phyloP scores from a whole-genome alignment of 2,888 invertebrate genomes.

The Drosophila ezoana region DNA sequence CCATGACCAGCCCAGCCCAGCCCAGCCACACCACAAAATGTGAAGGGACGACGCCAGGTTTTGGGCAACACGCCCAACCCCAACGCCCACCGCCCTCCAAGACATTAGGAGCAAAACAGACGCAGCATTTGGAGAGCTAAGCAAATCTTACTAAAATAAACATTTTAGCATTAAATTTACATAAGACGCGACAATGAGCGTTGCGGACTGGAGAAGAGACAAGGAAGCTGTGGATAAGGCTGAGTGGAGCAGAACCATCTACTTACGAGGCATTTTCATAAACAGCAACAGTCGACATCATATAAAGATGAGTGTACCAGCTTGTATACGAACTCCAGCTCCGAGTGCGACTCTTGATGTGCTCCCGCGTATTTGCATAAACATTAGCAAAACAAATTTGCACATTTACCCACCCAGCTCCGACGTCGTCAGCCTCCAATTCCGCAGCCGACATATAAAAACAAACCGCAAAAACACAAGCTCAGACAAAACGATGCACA shows the following conservation, averaged over 20 bases:
- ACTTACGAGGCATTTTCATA: slow-evolving; percentile 74
- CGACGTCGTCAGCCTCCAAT: slow-evolving; percentile 34
- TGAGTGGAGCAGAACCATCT: slow-evolving; percentile 40
- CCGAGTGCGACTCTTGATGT: slow-evolving; percentile 47
- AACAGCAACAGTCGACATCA: slow-evolving; percentile 66
- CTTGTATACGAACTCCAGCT: slow-evolving; percentile 23
- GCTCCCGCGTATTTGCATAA: slow-evolving; percentile 77
- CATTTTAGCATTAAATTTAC: slow-evolving; percentile 83
- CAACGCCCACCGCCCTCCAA: slow-evolving; percentile 11
- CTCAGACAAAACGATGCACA: slow-evolving; percentile 8
- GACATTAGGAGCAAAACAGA: slow-evolving; percentile 57
- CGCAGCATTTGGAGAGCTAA: slow-evolving; percentile 73
- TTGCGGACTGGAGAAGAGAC: slow-evolving; percentile 2
- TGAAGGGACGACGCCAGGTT: slow-evolving; percentile 35
- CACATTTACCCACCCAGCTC: slow-evolving; percentile 66
- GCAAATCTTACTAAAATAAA: slow-evolving; percentile 81
- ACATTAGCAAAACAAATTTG: slow-evolving; percentile 81
- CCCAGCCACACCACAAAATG: slow-evolving; percentile 40
- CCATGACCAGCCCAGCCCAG: slow-evolving; percentile 3
- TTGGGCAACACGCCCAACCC: neutral
- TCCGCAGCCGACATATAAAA: slow-evolving; percentile 69
- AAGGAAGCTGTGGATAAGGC: slow-evolving; percentile 8
- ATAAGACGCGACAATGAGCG: slow-evolving; percentile 75
- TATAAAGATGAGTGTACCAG: slow-evolving; percentile 47
- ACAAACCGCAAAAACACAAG: slow-evolving; percentile 66